Evolutionary conservation across 2,888 invertebrate species (phyloP).

Genomic region (Meiosimyza decipiens): DNA sequence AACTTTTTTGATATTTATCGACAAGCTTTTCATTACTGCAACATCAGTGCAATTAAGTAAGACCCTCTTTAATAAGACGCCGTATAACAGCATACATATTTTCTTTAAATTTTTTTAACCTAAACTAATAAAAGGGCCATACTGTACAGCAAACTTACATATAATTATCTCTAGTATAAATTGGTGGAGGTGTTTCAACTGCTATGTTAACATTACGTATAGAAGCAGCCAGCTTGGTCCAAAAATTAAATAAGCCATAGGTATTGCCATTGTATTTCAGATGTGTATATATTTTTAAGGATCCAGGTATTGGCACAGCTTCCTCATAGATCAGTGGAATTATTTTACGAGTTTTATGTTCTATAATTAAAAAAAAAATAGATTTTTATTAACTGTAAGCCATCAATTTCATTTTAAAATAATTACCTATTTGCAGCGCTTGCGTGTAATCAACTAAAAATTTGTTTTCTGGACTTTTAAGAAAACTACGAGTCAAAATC

Average conservation of each 20-base stretch:
- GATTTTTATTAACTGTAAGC: neutral
- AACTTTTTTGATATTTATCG: no score
- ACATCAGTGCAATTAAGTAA: no score
- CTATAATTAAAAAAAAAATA: constrained; percentile 60
- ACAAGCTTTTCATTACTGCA: no score
- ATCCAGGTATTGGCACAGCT: constrained; percentile 73
- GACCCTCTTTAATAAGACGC: no score
- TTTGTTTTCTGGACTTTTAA: constrained; percentile 78
- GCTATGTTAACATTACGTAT: constrained; percentile 52
- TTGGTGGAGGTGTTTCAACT: constrained; percentile 37
- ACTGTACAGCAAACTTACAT: neutral
- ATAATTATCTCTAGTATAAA: constrained; percentile 36
- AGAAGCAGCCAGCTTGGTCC: constrained; percentile 75
- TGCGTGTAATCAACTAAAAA: constrained; percentile 86
- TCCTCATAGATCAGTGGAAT: constrained; percentile 77
- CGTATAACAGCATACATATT: no score
- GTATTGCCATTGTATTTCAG: constrained; percentile 71
- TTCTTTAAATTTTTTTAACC: no score
- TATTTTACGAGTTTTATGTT: constrained; percentile 73
- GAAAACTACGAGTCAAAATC: constrained; percentile 81
- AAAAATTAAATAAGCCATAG: constrained; percentile 74
- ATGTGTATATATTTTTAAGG: constrained; percentile 75
- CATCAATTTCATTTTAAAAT: neutral
- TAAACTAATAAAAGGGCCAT: no score
- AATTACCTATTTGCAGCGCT: constrained; percentile 80